phyloP scores from a whole-genome alignment of 2,888 invertebrate genomes.

The Archips crataeganus region DNA sequence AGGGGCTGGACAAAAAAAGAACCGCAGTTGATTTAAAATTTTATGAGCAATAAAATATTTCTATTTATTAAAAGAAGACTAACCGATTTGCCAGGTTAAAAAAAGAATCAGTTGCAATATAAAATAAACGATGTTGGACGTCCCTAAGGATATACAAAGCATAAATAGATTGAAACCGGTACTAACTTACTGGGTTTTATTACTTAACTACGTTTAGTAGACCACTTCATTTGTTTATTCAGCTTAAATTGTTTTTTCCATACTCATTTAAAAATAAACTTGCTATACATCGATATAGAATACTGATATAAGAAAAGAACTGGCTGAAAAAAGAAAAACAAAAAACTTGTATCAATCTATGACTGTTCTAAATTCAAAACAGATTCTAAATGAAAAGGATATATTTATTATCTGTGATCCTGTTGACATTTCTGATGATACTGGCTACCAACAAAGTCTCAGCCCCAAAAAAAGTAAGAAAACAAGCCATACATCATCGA shows the following conservation, averaged over 20 bases:
- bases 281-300: no score
- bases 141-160: background rate
- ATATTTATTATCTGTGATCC: conserved; percentile 45
- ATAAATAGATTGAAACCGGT: background rate
- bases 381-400: conserved; percentile 26
- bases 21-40: conserved; percentile 20
- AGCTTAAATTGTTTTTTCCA: background rate
- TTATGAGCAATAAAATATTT: conserved; percentile 23
- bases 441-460: conserved; percentile 55
- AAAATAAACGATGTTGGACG: background rate
- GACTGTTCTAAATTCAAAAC: conserved; percentile 39
- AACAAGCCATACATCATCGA: conserved; percentile 60
- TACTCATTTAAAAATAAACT: background rate
- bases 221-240: no score
- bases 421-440: conserved; percentile 59
- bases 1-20: conserved; percentile 27
- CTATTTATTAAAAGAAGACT: conserved; percentile 13
- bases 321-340: conserved; percentile 9
- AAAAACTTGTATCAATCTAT: conserved; percentile 21
- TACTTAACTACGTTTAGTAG: no score
- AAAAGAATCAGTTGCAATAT: conserved; percentile 10
- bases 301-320: background rate
- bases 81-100: conserved; percentile 13
- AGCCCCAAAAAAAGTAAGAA: conserved; percentile 51
- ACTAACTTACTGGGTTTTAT: background rate